Evolutionary conservation across 1,140 invertebrate species (phyloP).

Genomic region (Pseudomyrmex cubaensis): DNA sequence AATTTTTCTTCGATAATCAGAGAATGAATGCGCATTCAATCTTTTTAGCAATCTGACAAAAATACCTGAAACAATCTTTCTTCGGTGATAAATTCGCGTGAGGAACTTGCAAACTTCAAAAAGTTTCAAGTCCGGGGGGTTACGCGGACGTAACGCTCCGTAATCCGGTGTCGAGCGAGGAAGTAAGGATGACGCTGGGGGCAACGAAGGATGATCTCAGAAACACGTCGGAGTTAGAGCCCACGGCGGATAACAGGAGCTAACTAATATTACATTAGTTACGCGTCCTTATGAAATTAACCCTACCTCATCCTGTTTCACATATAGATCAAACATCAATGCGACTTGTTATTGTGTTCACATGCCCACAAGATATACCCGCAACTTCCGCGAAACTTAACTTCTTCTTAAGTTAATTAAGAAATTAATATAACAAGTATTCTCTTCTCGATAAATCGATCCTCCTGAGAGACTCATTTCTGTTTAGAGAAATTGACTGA

Average conservation of each 20-base stretch:
- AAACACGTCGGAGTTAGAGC: conserved; percentile 57
- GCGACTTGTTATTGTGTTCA: conserved; percentile 50
- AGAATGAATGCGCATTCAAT: conserved; percentile 10
- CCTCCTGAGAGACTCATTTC: not conserved
- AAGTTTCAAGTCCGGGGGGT: conserved; percentile 54
- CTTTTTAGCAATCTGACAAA: not conserved
- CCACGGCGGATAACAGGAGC: conserved; percentile 53
- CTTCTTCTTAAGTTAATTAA: not conserved
- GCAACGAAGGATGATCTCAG: conserved; percentile 57
- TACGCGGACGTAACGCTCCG: conserved; percentile 35
- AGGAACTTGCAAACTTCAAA: conserved; percentile 42
- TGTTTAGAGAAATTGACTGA: too few species aligned
- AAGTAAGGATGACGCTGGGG: not conserved
- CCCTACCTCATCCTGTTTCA: conserved; percentile 35
- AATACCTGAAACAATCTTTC: conserved; percentile 24
- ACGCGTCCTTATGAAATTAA: conserved; percentile 65
- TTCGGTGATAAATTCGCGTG: conserved; percentile 39
- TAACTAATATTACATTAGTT: conserved; percentile 66
- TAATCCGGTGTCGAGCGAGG: conserved; percentile 36
- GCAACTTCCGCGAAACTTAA: conserved; percentile 4
- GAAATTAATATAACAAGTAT: too few species aligned
- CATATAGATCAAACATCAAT: conserved; percentile 19
- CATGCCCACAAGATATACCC: not conserved
- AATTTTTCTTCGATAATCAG: not conserved
- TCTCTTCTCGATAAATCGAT: not conserved